Conservation (phyloP, 2,888 invertebrate species). For the Andrena trimmerana region DNA sequence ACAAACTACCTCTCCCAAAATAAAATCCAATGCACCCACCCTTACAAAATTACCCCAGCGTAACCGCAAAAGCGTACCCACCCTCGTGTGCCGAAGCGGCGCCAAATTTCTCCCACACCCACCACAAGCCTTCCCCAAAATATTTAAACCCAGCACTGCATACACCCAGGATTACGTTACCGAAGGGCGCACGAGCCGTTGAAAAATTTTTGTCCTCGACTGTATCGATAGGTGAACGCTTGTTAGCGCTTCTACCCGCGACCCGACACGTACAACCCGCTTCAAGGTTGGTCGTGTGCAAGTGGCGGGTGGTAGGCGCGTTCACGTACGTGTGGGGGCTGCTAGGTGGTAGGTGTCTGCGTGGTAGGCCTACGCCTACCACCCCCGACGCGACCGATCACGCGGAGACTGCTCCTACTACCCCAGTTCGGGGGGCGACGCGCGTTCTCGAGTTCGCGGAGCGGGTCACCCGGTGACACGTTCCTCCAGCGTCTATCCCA, state of each 20-base stretch:
- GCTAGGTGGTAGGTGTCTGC: conserved; percentile 33
- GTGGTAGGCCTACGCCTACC: conserved; percentile 69
- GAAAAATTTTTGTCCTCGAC: conserved; percentile 41
- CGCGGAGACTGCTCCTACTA: conserved; percentile 77
- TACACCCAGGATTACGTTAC: neutral
- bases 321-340: conserved; percentile 8
- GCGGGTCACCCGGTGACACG: conserved; percentile 82
- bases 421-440: conserved; percentile 77
- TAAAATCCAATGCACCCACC: no score
- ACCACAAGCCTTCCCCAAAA: no score
- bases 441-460: conserved; percentile 78
- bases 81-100: no score
- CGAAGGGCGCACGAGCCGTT: neutral
- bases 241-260: conserved; percentile 39
- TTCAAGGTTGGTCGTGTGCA: conserved; percentile 18
- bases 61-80: no score
- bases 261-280: conserved; percentile 41
- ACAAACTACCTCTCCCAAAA: no score
- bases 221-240: conserved; percentile 53
- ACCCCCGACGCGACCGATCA: conserved; percentile 53
- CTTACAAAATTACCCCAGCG: no score
- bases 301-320: conserved; percentile 15
- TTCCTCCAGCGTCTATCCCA: conserved; percentile 51
- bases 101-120: neutral
- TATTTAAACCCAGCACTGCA: no score